Evolutionary conservation across 2,113 vertebrate species (phyloP).

Genomic region (Perca schrenkii): DNA sequence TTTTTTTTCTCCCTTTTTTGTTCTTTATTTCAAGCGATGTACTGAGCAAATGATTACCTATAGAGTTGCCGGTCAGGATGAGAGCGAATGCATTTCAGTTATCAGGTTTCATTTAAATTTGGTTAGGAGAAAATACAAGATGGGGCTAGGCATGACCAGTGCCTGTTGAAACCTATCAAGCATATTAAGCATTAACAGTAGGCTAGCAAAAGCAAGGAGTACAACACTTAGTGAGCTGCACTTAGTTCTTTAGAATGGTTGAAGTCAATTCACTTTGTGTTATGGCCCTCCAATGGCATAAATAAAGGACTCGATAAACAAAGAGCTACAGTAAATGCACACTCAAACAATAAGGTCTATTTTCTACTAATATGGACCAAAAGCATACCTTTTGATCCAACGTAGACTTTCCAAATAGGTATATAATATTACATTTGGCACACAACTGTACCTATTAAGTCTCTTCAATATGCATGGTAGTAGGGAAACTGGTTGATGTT

Average conservation of each 20-base stretch:
- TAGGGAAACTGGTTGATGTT: background rate
- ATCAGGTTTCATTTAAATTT: constrained; percentile 62
- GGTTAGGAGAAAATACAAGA: constrained; percentile 16
- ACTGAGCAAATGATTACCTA: constrained; percentile 42
- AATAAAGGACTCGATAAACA: constrained; percentile 4
- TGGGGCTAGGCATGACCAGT: constrained; percentile 26
- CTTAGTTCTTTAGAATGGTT: constrained; percentile 22
- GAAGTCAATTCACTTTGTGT: background rate
- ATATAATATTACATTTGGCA: background rate
- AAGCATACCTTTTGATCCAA: background rate
- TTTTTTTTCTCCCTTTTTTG: background rate
- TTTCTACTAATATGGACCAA: too few species aligned
- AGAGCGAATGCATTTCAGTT: constrained; percentile 53
- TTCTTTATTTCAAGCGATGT: constrained; percentile 5
- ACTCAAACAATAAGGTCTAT: background rate
- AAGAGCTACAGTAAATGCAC: background rate
- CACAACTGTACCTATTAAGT: background rate
- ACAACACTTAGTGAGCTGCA: constrained; percentile 14
- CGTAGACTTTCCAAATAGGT: background rate
- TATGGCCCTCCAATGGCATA: too few species aligned
- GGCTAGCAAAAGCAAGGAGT: constrained; percentile 29
- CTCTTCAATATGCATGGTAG: background rate
- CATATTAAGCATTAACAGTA: constrained; percentile 60
- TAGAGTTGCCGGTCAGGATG: constrained; percentile 23
- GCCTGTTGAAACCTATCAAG: constrained; percentile 54